Evolutionary conservation across 2,797 vertebrate species (phyloP), one percentile per base, ranked within the genome.

Genomic region (Hippoglossus hippoglossus): DNA sequence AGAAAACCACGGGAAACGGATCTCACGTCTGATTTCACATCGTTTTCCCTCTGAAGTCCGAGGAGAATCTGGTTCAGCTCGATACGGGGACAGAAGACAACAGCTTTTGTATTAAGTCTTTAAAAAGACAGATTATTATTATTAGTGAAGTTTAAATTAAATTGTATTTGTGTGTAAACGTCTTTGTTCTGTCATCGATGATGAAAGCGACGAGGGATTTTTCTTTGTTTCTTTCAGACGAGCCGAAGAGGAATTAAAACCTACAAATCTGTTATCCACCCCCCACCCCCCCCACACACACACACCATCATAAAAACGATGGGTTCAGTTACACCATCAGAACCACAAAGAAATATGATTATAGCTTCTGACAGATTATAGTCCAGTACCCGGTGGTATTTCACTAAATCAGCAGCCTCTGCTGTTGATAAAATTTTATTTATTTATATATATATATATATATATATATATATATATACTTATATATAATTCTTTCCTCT

Each of bases 301-400:
- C 47, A 15, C 66, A 68, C 70, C 67, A 57, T 51, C 31, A 44
- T 56, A 60, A 47, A 64, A 26, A 60, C 44, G 34, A 75, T 50
- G 64, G 92, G 86, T 94, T 92, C 94, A 93, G 94, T 93, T 93
- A 93, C 91, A 95, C 94, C 89, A 94, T 91, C 66, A 76, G 63
- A 77, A 95, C 91, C 91, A 95, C 93, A 93, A 93, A 93, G 92
- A 91, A 95, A 94, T 90, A 94, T 85, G 94, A 95, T 94, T 93
- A 95, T 92, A 95, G 90, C 90, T 94, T 94, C 91, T 90, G 85
- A 94, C 91, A 95, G 95, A 94, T 94, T 95, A 95, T 94, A 94
- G 94, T 94, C 95, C 94, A 96, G 96, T 96, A 97, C 96, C 96
- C 96, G 92, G 91, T 93, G 92, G 94, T 96, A 95, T 95, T 96